phyloP scores from a whole-genome alignment of 1,140 invertebrate genomes.

The Limonius californicus region DNA sequence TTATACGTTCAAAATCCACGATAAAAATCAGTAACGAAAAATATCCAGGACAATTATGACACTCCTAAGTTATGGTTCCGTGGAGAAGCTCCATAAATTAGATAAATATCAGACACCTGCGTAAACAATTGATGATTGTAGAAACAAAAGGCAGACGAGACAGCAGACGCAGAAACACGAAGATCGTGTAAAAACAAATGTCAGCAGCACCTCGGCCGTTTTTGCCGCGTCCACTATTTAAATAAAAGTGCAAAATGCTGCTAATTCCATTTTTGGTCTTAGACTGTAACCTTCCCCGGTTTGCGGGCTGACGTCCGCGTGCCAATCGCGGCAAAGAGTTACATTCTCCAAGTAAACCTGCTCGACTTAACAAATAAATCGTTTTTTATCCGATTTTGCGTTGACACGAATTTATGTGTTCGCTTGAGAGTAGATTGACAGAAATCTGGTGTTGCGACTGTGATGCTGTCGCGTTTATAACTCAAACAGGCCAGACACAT shows the following conservation, averaged over 20 bases:
- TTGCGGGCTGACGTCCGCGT: not conserved
- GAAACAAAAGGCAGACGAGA: constrained; percentile 32
- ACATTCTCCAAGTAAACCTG: constrained; percentile 28
- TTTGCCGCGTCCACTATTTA: constrained; percentile 30
- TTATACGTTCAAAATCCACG: not conserved
- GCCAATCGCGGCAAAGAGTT: constrained; percentile 12
- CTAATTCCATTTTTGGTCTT: constrained; percentile 29
- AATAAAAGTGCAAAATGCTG: constrained; percentile 36
- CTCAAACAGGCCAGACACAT: constrained; percentile 31
- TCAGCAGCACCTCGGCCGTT: constrained; percentile 32
- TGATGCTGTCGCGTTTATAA: constrained; percentile 35
- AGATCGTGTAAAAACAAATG: constrained; percentile 38
- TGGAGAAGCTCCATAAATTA: constrained; percentile 34
- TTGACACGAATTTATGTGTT: constrained; percentile 36
- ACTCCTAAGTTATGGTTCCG: constrained; percentile 32
- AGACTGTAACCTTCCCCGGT: constrained; percentile 22
- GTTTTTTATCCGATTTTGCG: constrained; percentile 38
- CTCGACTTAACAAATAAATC: constrained; percentile 35
- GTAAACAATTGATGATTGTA: constrained; percentile 34
- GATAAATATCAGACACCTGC: constrained; percentile 39
- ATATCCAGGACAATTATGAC: constrained; percentile 38
- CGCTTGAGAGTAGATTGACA: constrained; percentile 32
- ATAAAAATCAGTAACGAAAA: constrained; percentile 14
- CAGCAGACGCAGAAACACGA: constrained; percentile 22
- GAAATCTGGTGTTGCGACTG: constrained; percentile 33